Conservation (phyloP, 92 coral and sea anemone genomes). For the Porites cylindrica region DNA sequence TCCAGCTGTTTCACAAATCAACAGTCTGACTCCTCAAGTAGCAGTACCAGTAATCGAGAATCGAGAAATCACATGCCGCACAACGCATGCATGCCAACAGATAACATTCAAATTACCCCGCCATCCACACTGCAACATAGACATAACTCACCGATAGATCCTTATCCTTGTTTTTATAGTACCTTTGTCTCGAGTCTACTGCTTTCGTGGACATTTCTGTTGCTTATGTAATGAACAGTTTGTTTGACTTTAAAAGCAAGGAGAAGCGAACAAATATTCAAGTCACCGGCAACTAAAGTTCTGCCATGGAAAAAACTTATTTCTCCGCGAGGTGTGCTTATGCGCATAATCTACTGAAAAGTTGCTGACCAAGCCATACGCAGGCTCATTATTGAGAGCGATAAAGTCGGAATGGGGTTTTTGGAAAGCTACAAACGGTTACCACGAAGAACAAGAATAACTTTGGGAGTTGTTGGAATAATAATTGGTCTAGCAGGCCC, state of each 20-base stretch:
- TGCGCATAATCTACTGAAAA: slow-evolving; percentile 51
- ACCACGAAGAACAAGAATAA: slow-evolving; percentile 70
- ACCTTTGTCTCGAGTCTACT: slow-evolving; percentile 84
- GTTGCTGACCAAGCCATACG: slow-evolving; percentile 15
- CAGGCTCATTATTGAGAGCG: too few relatives aligned
- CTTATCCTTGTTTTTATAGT: slow-evolving; percentile 97
- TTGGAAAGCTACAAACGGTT: slow-evolving; percentile 87
- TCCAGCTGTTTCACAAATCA: background rate
- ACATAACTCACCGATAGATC: slow-evolving; percentile 88
- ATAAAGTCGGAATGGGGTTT: slow-evolving; percentile 60
- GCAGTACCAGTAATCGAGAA: background rate
- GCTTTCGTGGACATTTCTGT: slow-evolving; percentile 75
- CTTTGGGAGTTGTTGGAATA: slow-evolving; percentile 85
- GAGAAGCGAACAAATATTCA: slow-evolving; percentile 17
- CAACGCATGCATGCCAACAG: slow-evolving; percentile 41
- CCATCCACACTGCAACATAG: slow-evolving; percentile 28
- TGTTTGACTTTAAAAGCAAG: background rate
- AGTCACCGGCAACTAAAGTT: slow-evolving; percentile 58
- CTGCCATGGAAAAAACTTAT: slow-evolving; percentile 49
- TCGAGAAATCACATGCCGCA: slow-evolving; percentile 35
- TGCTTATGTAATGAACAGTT: too few relatives aligned
- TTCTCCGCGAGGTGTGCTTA: background rate
- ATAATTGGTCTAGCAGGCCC: slow-evolving; percentile 90
- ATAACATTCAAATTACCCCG: slow-evolving; percentile 76
- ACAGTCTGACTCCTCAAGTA: background rate